Base-by-base conservation (phyloP, 2,797 vertebrate species). In the Otolemur crassicaudatus region DNA sequence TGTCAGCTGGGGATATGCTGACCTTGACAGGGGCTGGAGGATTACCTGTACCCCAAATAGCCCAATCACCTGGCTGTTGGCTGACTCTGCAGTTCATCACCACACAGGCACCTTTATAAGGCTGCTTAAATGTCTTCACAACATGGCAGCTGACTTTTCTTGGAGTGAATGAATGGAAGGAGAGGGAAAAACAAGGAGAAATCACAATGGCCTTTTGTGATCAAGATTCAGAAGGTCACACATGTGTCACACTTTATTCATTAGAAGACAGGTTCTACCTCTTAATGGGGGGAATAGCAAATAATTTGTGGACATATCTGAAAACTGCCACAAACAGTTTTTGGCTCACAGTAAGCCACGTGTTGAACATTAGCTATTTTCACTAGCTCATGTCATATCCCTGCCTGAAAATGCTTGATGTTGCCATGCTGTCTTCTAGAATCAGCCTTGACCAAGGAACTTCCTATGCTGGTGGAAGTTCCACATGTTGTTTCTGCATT, bases 341-440 rank as follows among this genome's bases (percentile, higher is more conserved):
- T 46, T 53, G 88, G 8, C 25, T 92, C 31, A 49, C 17, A 31
- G 53, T 29, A 58, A 82, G 7, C 19, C 49, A 5, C 27, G 29
- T 90, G 16, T 77, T 97, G 85, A 79, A 46, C 79, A 77, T 67
- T 65, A 25, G 37, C 58, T 60, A 27, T 83, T 95, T 87, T 86
- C 19, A 53, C 37, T 76, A 58, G 75, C 46, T 80, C 53, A 7
- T 79, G 11, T 65, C 20, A 40, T n/a, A 81, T 75, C 11, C 31
- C 22, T 58, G 0, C 46, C 53, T 80, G 61, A 92, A 94, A 65
- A 58, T 86, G 37, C 61, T 61, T 85, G 46, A 58, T 29, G 19
- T 46, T 53, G 5, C 70, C 23, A n/a, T 88, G 37, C 60, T 46
- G 40, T 84, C 70, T 76, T 80, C 14, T 76, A 56, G 14, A 81